These are phyloP conservation scores for Theretra japonica DNA, from an alignment of 2,888 invertebrate species.

Conservation along the genomic window DNA sequence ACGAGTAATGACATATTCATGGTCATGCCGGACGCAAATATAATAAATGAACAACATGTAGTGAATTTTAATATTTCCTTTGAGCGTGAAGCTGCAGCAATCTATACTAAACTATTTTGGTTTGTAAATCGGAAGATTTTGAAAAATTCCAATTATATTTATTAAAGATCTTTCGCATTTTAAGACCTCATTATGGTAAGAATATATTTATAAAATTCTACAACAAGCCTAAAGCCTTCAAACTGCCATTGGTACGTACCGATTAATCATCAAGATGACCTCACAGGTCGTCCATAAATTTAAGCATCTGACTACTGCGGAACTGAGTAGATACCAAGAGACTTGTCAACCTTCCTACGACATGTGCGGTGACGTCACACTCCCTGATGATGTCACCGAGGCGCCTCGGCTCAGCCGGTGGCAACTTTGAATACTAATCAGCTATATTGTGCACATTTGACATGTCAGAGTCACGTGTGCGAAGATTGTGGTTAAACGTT, in stretches of 20 bases:
- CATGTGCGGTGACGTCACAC: constrained; percentile 9
- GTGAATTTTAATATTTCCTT: no score
- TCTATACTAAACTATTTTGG: no score
- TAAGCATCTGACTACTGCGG: background rate
- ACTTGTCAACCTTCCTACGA: constrained; percentile 19
- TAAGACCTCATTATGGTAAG: background rate
- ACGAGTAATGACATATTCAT: no score
- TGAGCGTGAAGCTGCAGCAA: no score
- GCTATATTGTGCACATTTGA: background rate
- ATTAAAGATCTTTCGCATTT: no score
- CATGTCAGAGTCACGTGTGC: background rate
- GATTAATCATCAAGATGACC: constrained; percentile 13
- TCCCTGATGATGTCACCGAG: constrained; percentile 25
- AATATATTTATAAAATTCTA: background rate
- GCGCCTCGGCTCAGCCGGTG: background rate
- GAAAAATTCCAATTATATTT: no score
- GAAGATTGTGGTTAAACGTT: background rate
- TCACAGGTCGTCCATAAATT: constrained; percentile 6
- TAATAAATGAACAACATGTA: no score
- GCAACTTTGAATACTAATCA: constrained; percentile 20
- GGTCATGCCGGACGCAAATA: no score
- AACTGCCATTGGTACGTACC: background rate
- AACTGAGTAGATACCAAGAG: constrained; percentile 6
- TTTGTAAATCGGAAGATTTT: no score
- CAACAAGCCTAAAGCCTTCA: background rate